A percentile compares a stretch with the other conserved stretches of the same genome.
Evolutionary conservation across 2,797 vertebrate genomes (phyloP).

Genomic region (Pipistrellus pygmaeus): DNA sequence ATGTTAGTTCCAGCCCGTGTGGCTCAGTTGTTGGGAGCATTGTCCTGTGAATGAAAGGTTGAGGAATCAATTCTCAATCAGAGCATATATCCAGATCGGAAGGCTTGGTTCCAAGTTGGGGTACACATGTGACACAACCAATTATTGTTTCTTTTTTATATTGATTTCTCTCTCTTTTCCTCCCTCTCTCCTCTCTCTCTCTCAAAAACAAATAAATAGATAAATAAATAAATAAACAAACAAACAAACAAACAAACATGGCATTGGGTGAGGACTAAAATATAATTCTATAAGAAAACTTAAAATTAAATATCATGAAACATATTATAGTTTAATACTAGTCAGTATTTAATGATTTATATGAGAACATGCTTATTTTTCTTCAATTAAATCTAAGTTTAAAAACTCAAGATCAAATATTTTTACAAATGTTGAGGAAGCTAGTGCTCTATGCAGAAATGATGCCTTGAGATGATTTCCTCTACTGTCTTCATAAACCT

Average conservation of each 20-base stretch:
- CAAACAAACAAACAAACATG: not conserved
- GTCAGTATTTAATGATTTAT: constrained; percentile 18
- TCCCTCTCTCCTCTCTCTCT: not conserved
- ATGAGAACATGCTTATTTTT: not conserved
- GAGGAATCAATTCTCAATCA: not conserved
- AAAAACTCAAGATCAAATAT: constrained; percentile 21
- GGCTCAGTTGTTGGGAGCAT: not conserved
- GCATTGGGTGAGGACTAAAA: not conserved
- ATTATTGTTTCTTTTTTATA: not conserved
- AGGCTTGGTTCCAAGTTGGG: not conserved
- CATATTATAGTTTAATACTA: not conserved
- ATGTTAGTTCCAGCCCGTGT: not conserved
- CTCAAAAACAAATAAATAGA: not conserved
- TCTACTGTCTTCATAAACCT: not conserved
- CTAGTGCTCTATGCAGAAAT: not conserved
- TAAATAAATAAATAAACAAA: not conserved
- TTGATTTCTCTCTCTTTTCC: not conserved
- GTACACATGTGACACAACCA: not conserved
- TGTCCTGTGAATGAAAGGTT: not conserved
- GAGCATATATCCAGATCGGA: not conserved
- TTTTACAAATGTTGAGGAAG: constrained; percentile 28
- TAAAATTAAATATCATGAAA: constrained; percentile 23
- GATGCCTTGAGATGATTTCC: not conserved
- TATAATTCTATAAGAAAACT: not conserved
- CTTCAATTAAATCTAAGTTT: not conserved